Evolutionary conservation across 2,797 vertebrate species (phyloP).

Genomic region (Acipenser transmontanus): DNA sequence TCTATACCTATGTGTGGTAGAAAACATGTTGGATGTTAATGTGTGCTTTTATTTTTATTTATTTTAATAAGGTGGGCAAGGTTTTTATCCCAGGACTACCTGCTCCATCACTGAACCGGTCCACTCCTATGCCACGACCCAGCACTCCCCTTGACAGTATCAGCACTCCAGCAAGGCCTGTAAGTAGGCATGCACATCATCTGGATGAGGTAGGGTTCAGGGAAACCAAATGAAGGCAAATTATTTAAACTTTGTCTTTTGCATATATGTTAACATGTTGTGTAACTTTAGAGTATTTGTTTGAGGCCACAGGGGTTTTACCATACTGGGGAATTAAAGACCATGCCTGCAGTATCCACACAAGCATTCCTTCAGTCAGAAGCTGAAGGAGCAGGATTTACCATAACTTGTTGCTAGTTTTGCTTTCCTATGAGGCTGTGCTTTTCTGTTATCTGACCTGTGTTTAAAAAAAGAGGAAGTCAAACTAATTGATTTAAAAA

Average conservation of each 20-base stretch:
- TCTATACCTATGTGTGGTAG: no score
- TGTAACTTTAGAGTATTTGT: background rate
- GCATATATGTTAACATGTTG: background rate
- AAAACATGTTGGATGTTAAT: no score
- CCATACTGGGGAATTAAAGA: no score
- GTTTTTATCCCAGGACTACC: conserved; percentile 84
- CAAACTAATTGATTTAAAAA: no score
- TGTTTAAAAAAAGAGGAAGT: no score
- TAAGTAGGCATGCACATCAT: conserved; percentile 70
- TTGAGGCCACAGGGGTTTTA: background rate
- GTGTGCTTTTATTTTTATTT: no score
- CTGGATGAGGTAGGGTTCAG: conserved; percentile 73
- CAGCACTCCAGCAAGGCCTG: conserved; percentile 75
- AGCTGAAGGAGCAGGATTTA: no score
- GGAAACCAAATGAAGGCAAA: conserved; percentile 15
- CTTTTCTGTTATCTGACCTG: no score
- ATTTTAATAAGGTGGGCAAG: conserved; percentile 76
- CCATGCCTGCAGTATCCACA: no score
- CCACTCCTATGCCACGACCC: conserved; percentile 62
- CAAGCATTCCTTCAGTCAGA: no score
- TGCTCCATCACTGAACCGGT: conserved; percentile 70
- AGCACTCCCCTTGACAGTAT: conserved; percentile 69
- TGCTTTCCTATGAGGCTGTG: no score
- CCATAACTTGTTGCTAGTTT: no score
- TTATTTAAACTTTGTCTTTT: background rate